Base-by-base conservation (phyloP, 64 coral and sea anemone genomes). In the Porites australiensis region DNA sequence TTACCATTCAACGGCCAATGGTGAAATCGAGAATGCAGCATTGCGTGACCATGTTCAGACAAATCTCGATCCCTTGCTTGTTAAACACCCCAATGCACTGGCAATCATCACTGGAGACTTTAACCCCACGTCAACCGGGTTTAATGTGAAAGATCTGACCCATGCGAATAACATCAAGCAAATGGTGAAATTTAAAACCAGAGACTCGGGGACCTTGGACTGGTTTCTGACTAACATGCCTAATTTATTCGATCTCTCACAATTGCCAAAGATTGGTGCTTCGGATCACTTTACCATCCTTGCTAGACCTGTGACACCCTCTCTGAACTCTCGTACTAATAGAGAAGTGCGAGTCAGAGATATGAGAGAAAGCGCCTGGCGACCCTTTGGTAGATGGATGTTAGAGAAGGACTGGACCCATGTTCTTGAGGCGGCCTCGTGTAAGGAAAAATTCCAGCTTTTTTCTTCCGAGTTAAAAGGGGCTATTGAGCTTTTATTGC, bases 101-200 rank as follows among this genome's bases (percentile, higher is more conserved):
- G 67, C 70, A 3, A 87, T 87, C 4, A 71, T 87, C 3, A 73
- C 85, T 57, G 85, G 67, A 3, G 85, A 74, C 74, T 75, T 88
- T 60, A 88, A 74, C 57, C 69, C 68, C 27, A 54, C 48, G 8
- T 55, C 67, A 57, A 88, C 86, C 54, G 86, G 86, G 8, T 22
- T 88, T 19, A 88, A 88, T 10, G 14, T 37, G n/a, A 88, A 88
- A 88, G 86, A 88, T 59, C n/a, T 75, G 5, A 57, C 44, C 22
- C 86, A 75, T 53, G n/a, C 20, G 9, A 88, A 88, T 43, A 13
- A 82, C 73, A 62, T 91, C 13, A 91, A 91, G 48, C 89, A 91
- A 20, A 64, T 91, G 12, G 77, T 91, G 9, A 44, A 44, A 58
- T 88, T 88, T 6, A 88, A 74, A 21, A 88, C 45, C 27, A 74